Conservation (phyloP, 2,888 invertebrate genomes). For the Torymus texanus region DNA sequence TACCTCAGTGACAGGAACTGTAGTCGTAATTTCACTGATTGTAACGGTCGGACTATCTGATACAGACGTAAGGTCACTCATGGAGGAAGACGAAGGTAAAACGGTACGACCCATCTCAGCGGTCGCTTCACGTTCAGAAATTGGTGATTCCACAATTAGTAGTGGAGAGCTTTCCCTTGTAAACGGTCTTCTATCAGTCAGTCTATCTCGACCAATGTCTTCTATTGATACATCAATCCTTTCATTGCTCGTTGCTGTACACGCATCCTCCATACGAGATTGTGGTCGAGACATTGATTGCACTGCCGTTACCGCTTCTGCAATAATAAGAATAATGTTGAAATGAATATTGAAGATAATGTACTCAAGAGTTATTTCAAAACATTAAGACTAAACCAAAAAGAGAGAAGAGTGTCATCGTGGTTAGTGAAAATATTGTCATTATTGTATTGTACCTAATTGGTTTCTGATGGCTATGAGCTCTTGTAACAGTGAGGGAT, state of each 20-base stretch:
- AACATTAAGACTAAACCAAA: too few species aligned
- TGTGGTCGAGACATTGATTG: slow-evolving; percentile 52
- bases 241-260: slow-evolving; percentile 61
- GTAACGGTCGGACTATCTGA: slow-evolving; percentile 24
- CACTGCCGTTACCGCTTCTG: slow-evolving; percentile 55
- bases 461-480: slow-evolving; percentile 71
- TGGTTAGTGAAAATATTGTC: too few species aligned
- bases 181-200: slow-evolving; percentile 20
- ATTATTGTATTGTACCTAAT: slow-evolving; percentile 59
- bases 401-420: too few species aligned
- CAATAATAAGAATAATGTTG: background rate
- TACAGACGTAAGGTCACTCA: slow-evolving; percentile 28
- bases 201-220: background rate
- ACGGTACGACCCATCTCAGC: slow-evolving; percentile 39
- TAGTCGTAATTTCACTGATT: slow-evolving; percentile 21
- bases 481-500: slow-evolving; percentile 71
- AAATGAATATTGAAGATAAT: too few species aligned
- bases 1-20: slow-evolving; percentile 28
- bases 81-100: slow-evolving; percentile 32
- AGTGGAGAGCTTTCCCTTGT: slow-evolving; percentile 50
- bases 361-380: too few species aligned
- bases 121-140: slow-evolving; percentile 46
- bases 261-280: slow-evolving; percentile 60
- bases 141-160: slow-evolving; percentile 22
- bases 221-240: slow-evolving; percentile 50